Evolutionary conservation across 2,113 vertebrate genomes (phyloP), one percentile per base, ranked within the genome.

Genomic region (Platichthys stellatus): DNA sequence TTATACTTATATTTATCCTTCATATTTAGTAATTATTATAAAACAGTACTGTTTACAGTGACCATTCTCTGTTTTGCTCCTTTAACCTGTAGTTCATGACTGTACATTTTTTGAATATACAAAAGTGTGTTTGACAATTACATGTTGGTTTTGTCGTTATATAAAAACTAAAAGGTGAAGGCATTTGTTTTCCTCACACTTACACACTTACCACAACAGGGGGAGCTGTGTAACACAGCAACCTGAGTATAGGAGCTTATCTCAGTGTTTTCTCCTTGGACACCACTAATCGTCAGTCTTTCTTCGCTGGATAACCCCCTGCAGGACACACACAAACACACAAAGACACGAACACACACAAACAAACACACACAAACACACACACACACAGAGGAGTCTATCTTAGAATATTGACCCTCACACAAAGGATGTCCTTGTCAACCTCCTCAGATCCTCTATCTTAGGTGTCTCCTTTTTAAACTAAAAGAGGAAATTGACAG

Each of bases 191-290:
- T 51, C n/a, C 68, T 38, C 5, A 23, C 53, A 75, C 23, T 63
- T 63, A 17, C 79, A 72, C 13, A 21, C n/a, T 35, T 64, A 67
- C 9, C 3, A 58, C 81, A 6, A 40, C 85, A 86, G 86, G 65
- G 86, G 86, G 86, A 26, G 88, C 83, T 73, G 56, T 81, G 60
- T 61, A 11, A 80, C 68, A 63, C 57, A 31, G 31, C 31, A 58
- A 79, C 65, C 61, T 56, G 5, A 65, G 51, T n/a, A 7, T 54
- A 15, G 51, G 51, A 54, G 18, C 51, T n/a, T 54, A 20, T 11
- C 14, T 17, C 15, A 49, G 14, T 17, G 45, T 49, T 49, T 49
- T 18, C 45, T 49, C 45, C 17, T 49, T 17, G 45, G 45, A 15
- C 45, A 18, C 15, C 45, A 49, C 18, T n/a, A 54, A 54, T n/a